phyloP scores from a whole-genome alignment of 1,140 invertebrate genomes.

The Lepidotrigona ventralis region DNA sequence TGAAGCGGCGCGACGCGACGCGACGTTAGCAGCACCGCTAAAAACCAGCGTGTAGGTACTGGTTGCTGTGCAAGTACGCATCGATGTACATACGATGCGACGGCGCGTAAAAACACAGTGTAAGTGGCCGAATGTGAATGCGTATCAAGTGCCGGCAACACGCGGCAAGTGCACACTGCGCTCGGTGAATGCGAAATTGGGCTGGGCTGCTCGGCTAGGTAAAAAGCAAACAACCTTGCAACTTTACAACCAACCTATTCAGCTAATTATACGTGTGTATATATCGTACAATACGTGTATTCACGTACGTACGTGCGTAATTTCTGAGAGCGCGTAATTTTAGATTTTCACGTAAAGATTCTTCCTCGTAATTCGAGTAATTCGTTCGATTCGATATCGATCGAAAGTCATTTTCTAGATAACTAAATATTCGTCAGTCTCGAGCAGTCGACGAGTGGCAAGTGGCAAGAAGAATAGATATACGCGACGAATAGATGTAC shows the following conservation, averaged over 20 bases:
- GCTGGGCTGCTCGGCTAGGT: background rate
- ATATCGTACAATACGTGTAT: too few species aligned
- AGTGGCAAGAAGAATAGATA: background rate
- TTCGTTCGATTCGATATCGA: background rate
- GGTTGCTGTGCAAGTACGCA: conserved; percentile 14
- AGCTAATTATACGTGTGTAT: conserved; percentile 12
- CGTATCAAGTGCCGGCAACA: conserved; percentile 38
- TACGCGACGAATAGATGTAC: background rate
- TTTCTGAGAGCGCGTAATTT: background rate
- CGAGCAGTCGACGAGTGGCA: background rate
- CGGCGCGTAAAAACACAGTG: conserved; percentile 24
- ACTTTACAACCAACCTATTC: background rate
- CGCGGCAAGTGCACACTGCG: conserved; percentile 27
- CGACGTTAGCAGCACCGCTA: conserved; percentile 42
- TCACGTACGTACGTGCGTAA: background rate
- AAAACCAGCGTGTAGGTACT: conserved; percentile 21
- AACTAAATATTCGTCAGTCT: background rate
- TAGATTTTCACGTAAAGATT: background rate
- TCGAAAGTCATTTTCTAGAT: background rate
- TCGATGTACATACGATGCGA: conserved; percentile 23
- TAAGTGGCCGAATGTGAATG: conserved; percentile 36
- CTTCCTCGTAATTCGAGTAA: background rate
- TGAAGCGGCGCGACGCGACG: conserved; percentile 43
- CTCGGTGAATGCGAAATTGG: conserved; percentile 41
- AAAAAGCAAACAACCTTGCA: conserved; percentile 23